Conservation (phyloP, 2,888 invertebrate genomes). For the Caenorhabditis japonica region DNA sequence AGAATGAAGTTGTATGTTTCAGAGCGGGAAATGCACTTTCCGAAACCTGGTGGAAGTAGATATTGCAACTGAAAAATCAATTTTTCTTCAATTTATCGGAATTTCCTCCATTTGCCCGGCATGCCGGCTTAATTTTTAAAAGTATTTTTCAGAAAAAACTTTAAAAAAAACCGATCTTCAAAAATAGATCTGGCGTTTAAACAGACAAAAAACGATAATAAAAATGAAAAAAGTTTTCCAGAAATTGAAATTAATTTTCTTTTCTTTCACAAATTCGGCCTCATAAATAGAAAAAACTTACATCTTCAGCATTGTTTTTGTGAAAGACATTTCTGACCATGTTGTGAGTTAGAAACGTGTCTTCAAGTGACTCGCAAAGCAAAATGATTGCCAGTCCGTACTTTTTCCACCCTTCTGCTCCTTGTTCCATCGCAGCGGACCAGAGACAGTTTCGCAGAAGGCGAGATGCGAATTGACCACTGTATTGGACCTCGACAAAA, state of each 20-base stretch:
- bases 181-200: too few species aligned
- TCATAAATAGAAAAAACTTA: too few species aligned
- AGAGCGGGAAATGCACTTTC: background rate
- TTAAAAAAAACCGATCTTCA: too few species aligned
- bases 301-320: constrained; percentile 4
- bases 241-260: too few species aligned
- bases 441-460: constrained; percentile 18
- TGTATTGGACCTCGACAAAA: constrained; percentile 10
- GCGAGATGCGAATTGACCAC: constrained; percentile 13
- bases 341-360: constrained; percentile 31
- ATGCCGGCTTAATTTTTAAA: too few species aligned
- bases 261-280: too few species aligned
- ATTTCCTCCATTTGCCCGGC: too few species aligned
- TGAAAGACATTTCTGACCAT: constrained; percentile 19
- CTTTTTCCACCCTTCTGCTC: constrained; percentile 26
- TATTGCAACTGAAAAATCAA: background rate
- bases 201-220: too few species aligned
- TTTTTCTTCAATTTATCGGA: background rate
- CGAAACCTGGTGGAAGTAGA: background rate
- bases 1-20: background rate
- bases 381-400: constrained; percentile 17
- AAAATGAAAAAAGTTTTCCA: too few species aligned
- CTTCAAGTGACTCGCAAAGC: constrained; percentile 12
- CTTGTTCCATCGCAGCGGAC: constrained; percentile 1
- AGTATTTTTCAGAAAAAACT: too few species aligned